phyloP scores from a whole-genome alignment of 2,797 vertebrate species.

The Chelon auratus region DNA sequence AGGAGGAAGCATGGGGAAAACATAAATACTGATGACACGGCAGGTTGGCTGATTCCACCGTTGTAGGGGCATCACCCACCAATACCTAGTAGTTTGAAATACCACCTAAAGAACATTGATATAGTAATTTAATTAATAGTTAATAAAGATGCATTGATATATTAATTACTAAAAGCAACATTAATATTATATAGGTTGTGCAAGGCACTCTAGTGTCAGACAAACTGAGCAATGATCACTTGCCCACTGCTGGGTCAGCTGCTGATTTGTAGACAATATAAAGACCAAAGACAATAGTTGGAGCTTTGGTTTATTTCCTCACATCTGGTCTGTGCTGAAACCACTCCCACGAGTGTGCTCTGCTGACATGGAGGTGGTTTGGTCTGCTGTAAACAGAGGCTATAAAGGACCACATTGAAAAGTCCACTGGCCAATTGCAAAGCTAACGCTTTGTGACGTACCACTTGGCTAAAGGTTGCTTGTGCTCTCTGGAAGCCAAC shows the following conservation, averaged over 20 bases:
- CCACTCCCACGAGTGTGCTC: constrained; percentile 38
- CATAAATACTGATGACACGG: not conserved
- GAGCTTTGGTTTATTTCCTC: constrained; percentile 50
- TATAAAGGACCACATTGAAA: constrained; percentile 48
- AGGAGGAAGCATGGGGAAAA: not conserved
- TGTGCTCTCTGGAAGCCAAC: constrained; percentile 18
- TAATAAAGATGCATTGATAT: constrained; percentile 5
- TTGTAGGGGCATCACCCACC: too few species aligned
- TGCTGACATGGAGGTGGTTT: constrained; percentile 37
- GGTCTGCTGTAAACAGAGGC: constrained; percentile 47
- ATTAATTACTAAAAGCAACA: constrained; percentile 1
- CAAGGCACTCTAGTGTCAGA: too few species aligned
- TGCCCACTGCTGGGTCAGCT: too few species aligned
- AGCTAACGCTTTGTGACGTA: constrained; percentile 34
- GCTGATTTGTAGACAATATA: too few species aligned
- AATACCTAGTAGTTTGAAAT: too few species aligned
- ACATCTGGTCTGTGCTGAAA: constrained; percentile 33
- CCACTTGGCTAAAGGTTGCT: constrained; percentile 27
- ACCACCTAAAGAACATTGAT: too few species aligned
- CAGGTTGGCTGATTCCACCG: not conserved
- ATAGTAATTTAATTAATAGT: not conserved
- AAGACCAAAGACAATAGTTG: not conserved
- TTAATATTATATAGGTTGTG: too few species aligned
- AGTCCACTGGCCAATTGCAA: constrained; percentile 42
- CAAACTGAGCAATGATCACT: too few species aligned